phyloP scores from a whole-genome alignment of 2,888 invertebrate species.

The Copidosoma aretas region DNA sequence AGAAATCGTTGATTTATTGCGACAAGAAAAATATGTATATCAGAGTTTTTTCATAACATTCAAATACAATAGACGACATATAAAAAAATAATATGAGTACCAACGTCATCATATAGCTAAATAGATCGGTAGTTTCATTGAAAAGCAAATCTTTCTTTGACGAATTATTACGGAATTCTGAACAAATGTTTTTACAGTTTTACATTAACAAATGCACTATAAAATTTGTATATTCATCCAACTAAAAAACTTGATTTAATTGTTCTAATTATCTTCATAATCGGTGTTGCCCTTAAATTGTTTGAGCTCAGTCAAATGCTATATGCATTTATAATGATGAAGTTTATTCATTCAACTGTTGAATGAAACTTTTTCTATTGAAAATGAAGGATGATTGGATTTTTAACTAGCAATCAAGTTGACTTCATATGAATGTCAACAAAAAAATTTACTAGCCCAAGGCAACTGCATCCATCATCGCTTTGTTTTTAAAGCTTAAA shows the following conservation, averaged over 20 bases:
- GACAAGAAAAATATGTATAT: constrained; percentile 16
- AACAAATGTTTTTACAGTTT: constrained; percentile 11
- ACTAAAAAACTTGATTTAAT: constrained; percentile 27
- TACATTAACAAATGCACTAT: constrained; percentile 11
- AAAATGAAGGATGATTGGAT: constrained; percentile 19
- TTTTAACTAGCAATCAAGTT: neutral
- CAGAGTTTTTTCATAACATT: neutral
- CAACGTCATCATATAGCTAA: constrained; percentile 9
- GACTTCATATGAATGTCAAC: too few species aligned
- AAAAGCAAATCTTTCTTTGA: neutral
- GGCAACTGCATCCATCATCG: constrained; percentile 12
- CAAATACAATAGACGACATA: neutral
- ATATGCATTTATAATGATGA: constrained; percentile 17
- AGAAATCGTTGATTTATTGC: constrained; percentile 34
- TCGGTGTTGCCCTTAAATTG: constrained; percentile 25
- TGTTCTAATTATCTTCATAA: constrained; percentile 17
- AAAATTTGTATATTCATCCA: constrained; percentile 20
- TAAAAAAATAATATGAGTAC: constrained; percentile 4
- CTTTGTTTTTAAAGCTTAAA: constrained; percentile 6
- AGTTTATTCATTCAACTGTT: constrained; percentile 29
- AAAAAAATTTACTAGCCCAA: constrained; percentile 17
- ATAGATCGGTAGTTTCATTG: neutral
- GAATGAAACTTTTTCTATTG: constrained; percentile 23
- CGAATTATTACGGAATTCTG: neutral
- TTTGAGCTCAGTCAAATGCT: constrained; percentile 33